phyloP scores from a whole-genome alignment of 2,888 invertebrate genomes.

The Antitype chi region DNA sequence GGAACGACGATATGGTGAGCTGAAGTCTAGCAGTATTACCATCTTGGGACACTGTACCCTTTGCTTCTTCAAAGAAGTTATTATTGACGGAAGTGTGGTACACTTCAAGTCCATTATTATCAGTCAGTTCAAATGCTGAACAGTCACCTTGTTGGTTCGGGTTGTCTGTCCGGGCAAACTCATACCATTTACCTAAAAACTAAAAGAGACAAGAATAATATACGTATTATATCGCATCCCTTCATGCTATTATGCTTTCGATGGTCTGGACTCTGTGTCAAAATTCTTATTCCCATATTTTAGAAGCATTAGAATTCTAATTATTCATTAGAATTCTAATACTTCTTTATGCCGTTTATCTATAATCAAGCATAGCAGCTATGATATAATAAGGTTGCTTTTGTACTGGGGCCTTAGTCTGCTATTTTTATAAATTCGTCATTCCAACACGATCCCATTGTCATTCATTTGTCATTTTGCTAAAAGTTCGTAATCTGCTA shows the following conservation, averaged over 20 bases:
- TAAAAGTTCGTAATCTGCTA: no score
- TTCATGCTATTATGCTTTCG: neutral
- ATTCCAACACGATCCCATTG: no score
- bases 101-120: constrained; percentile 54
- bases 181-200: constrained; percentile 82
- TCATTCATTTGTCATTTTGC: no score
- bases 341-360: neutral
- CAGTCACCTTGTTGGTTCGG: constrained; percentile 75
- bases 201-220: constrained; percentile 50
- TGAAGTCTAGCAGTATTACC: constrained; percentile 71
- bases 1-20: constrained; percentile 63
- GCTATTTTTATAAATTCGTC: no score
- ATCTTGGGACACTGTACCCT: constrained; percentile 65
- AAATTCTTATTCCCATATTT: neutral
- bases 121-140: constrained; percentile 68
- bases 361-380: neutral
- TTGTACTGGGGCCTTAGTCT: no score
- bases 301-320: no score
- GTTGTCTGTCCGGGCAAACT: constrained; percentile 71
- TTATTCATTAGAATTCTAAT: no score
- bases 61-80: constrained; percentile 75
- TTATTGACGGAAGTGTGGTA: constrained; percentile 69
- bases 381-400: neutral
- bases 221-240: no score
- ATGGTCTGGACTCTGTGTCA: no score